A percentile compares a stretch with the other conserved stretches of the same genome.
phyloP scores from a whole-genome alignment of 2,888 invertebrate genomes.

The Rotaria sp. region DNA sequence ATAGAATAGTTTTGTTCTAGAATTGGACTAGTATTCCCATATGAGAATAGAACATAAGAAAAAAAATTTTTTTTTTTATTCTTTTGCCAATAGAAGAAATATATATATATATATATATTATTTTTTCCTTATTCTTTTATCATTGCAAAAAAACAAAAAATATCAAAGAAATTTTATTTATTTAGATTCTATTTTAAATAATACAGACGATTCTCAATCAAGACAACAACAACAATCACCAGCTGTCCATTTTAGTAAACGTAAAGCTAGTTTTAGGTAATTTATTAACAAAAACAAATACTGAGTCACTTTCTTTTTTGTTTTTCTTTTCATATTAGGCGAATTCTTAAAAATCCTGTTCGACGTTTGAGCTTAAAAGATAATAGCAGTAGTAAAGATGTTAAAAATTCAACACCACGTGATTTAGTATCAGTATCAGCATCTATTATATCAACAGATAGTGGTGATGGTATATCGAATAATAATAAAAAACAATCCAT shows the following conservation, averaged over 20 bases:
- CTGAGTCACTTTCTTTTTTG: not conserved
- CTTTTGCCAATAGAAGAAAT: not conserved
- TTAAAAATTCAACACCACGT: constrained; percentile 6
- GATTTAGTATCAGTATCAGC: not conserved
- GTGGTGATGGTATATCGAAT: not conserved
- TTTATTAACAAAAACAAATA: not conserved
- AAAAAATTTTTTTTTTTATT: too few relatives aligned
- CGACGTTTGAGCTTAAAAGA: constrained; percentile 23
- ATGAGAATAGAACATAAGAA: not conserved
- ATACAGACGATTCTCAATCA: not conserved
- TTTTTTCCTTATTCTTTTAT: not conserved
- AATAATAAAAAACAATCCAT: not conserved
- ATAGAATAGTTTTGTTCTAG: not conserved
- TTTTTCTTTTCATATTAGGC: not conserved
- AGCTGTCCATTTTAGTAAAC: constrained; percentile 19
- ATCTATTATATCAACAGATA: not conserved
- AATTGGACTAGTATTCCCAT: not conserved
- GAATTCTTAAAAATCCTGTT: constrained; percentile 23
- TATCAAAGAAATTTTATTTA: not conserved
- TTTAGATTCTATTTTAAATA: not conserved
- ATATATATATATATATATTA: not conserved
- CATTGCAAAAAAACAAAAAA: not conserved
- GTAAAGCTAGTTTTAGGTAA: constrained; percentile 23
- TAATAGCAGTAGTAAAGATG: constrained; percentile 8
- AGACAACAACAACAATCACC: not conserved